phyloP scores from a whole-genome alignment of 2,113 vertebrate species.

The Triplophysa dalaica region DNA sequence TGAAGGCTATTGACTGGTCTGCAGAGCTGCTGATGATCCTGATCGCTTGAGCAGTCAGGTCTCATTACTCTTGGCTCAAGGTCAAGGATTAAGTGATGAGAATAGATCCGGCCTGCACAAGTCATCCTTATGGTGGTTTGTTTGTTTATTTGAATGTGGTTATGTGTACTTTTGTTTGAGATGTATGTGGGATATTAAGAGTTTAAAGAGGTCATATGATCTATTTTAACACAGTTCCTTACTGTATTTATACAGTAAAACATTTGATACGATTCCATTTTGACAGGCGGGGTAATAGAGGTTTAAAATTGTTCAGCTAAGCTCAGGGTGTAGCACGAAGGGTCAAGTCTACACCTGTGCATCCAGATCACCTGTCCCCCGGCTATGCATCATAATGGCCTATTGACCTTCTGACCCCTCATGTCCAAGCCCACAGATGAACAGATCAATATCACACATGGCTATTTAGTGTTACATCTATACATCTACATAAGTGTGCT shows the following conservation, averaged over 20 bases:
- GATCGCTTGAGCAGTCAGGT: slow-evolving; percentile 23
- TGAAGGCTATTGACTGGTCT: slow-evolving; percentile 7
- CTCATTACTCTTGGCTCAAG: slow-evolving; percentile 36
- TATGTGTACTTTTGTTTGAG: not conserved
- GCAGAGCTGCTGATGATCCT: not conserved
- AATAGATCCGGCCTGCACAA: slow-evolving; percentile 15
- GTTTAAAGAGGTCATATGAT: not conserved
- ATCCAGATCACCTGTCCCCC: slow-evolving; percentile 28
- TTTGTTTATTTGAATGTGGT: slow-evolving; percentile 20
- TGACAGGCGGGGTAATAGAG: not conserved
- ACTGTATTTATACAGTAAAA: not conserved
- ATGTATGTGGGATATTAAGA: not conserved
- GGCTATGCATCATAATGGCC: slow-evolving; percentile 36
- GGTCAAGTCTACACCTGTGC: slow-evolving; percentile 23
- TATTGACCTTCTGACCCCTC: slow-evolving; percentile 42
- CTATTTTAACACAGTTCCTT: not conserved
- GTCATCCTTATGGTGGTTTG: not conserved
- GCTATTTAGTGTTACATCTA: not conserved
- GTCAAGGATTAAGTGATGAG: slow-evolving; percentile 42
- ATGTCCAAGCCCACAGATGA: slow-evolving; percentile 17
- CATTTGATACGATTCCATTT: not conserved
- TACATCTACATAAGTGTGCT: not conserved
- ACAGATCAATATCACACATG: slow-evolving; percentile 32
- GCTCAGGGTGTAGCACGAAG: not conserved
- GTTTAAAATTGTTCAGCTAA: not conserved